Conservation (phyloP, 2,113 vertebrate species). For the Formicarius rufipectus region DNA sequence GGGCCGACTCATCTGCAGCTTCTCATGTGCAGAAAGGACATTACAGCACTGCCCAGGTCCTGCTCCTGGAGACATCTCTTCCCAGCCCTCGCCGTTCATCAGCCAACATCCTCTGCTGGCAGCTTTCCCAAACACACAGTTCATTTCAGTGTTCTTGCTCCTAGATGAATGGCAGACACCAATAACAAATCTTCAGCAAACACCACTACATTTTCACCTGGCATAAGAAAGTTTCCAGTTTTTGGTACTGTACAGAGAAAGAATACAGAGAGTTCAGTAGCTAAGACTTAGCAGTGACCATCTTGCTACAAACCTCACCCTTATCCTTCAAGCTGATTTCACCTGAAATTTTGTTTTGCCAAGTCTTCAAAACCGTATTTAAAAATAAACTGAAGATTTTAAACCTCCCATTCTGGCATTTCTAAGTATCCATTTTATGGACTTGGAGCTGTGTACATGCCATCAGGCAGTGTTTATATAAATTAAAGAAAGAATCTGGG, state of each 20-base stretch:
- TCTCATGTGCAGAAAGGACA: neutral
- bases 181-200: neutral
- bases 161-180: neutral
- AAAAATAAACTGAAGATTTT: neutral
- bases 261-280: neutral
- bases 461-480: neutral
- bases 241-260: neutral
- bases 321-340: neutral
- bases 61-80: neutral
- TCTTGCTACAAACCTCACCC: neutral
- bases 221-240: neutral
- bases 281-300: neutral
- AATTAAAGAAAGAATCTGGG: neutral
- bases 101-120: neutral
- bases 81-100: neutral
- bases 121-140: neutral
- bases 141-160: neutral
- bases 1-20: fast-evolving
- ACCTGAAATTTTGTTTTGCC: neutral
- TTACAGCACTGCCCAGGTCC: neutral
- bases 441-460: neutral
- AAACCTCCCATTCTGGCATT: neutral
- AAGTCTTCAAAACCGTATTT: neutral
- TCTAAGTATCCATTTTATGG: neutral
- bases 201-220: neutral